These are phyloP conservation scores for Pachliopta kotzebuea DNA, from an alignment of 2,888 invertebrate species.

Conservation along the genomic window DNA sequence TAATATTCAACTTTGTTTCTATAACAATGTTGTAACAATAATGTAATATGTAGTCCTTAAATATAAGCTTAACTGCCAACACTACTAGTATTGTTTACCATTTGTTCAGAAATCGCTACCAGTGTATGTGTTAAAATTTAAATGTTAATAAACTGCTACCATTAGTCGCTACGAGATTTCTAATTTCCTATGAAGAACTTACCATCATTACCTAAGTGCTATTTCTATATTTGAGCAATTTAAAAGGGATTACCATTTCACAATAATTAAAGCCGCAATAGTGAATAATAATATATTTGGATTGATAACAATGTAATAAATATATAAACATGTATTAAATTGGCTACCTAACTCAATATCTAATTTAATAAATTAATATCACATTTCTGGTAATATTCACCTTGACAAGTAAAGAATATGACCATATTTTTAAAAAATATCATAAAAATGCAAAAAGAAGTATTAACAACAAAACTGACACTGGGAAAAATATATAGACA, in stretches of 20 bases:
- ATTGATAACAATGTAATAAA: conserved; percentile 24
- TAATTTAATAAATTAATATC: conserved; percentile 70
- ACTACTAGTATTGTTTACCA: conserved; percentile 25
- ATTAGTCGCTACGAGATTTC: conserved; percentile 23
- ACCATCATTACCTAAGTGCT: conserved; percentile 17
- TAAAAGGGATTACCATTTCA: neutral
- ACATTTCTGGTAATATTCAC: conserved; percentile 71
- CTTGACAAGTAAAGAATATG: conserved; percentile 60
- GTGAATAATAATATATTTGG: conserved; percentile 22
- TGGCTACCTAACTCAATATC: conserved; percentile 15
- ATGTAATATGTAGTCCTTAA: conserved; percentile 13
- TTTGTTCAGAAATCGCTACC: conserved; percentile 20
- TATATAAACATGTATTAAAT: conserved; percentile 25
- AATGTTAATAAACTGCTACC: conserved; percentile 29
- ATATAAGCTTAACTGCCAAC: conserved; percentile 19
- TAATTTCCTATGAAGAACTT: conserved; percentile 25
- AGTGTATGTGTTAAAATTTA: conserved; percentile 27
- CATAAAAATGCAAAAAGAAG: conserved; percentile 91
- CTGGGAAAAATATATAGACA: conserved; percentile 90
- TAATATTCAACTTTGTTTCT: conserved; percentile 18
- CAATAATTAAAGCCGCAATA: conserved; percentile 9
- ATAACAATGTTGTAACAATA: conserved; percentile 18
- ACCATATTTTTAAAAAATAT: conserved; percentile 59
- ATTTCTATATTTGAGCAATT: neutral
- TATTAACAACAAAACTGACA: conserved; percentile 87